Evolutionary conservation across 2,888 invertebrate species (phyloP), one percentile per base, ranked within the genome.

Genomic region (Uropetala carovei): DNA sequence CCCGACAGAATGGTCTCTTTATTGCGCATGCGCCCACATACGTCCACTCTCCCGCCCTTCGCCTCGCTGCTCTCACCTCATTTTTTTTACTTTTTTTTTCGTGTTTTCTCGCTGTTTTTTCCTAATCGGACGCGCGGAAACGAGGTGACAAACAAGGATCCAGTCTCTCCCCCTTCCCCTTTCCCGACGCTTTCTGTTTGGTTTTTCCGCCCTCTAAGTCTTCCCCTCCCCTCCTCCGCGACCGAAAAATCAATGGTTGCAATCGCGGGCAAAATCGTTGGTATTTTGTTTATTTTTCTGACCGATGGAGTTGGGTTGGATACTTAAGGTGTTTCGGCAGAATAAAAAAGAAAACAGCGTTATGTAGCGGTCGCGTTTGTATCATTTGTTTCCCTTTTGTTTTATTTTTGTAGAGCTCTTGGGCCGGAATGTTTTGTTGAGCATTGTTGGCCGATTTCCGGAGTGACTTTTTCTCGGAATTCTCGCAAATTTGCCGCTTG

Each of bases 331-430:
- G 75, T 75, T 75, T 75, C 13, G 75, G 27, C 75, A 75, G 75
- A 75, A 85, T 22, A 85, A 22, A 57, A 85, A 22, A 22, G 85
- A 22, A 57, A 59, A 59, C 59, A 59, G 60, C 27, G 86, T 27
- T 86, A 86, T 86, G 58, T 86, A 86, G 86, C 86, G 60, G 86
- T 86, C 59, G 86, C 59, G 86, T 60, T 86, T 60, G 86, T 60
- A 22, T 60, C 9, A 30, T 30, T 86, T 86, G 86, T 86, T 86
- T 86, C 59, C 60, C 86, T 60, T 86, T 86, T 30, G 86, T 86
- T 75, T 27, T 22, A 13, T 27, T 75, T 75, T 75, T 27, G 27
- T 75, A 27, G 7, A 27, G 68, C 22, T 68, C 68, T 43, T 43
- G 43, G 43, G 43, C 43, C 68, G 22, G 75, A n/a, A 22, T 68